Evolutionary conservation across 2,888 invertebrate species (phyloP).

Genomic region (Pyrrhosoma nymphula): DNA sequence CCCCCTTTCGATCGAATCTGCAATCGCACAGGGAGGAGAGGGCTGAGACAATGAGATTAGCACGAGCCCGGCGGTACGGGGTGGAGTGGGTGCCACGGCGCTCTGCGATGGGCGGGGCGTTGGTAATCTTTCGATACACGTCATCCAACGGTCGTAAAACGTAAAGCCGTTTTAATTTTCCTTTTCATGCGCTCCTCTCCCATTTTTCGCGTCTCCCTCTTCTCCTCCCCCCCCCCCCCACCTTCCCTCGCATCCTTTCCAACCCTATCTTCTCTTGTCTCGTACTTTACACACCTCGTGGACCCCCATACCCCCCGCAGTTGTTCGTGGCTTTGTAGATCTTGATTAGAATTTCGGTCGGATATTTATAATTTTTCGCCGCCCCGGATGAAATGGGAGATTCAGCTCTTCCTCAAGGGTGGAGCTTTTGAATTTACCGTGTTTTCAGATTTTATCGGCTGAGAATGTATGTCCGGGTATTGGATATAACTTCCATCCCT

Average conservation of each 20-base stretch:
- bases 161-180: conserved; percentile 50
- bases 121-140: background rate
- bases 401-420: background rate
- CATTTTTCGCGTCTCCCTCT: no score
- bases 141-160: conserved; percentile 25
- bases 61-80: background rate
- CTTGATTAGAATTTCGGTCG: background rate
- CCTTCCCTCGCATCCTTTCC: no score
- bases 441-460: background rate
- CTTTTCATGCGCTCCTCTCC: conserved; percentile 38
- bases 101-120: conserved; percentile 21
- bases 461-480: background rate
- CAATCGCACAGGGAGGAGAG: conserved; percentile 22
- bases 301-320: background rate
- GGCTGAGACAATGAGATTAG: conserved; percentile 53
- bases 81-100: background rate
- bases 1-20: conserved; percentile 45
- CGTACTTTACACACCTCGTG: background rate
- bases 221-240: background rate
- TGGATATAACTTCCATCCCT: background rate
- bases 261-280: background rate
- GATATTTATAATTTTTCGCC: background rate
- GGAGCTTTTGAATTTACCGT: background rate
- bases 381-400: background rate
- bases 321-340: background rate